Evolutionary conservation across 2,113 vertebrate genomes (phyloP).

Genomic region (Isurus oxyrinchus): DNA sequence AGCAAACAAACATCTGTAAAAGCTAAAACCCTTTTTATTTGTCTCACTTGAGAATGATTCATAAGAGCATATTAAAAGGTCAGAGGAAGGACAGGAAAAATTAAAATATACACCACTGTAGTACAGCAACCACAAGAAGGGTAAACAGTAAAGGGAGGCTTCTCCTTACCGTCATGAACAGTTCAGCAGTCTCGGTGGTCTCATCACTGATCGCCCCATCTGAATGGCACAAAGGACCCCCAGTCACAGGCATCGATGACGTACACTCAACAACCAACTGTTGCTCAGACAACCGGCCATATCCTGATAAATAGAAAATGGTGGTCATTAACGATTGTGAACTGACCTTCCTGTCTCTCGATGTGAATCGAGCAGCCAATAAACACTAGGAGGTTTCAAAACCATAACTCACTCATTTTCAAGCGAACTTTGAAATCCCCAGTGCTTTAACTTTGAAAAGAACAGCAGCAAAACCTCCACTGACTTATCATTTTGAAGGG

Average conservation of each 20-base stretch:
- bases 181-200: neutral
- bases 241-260: neutral
- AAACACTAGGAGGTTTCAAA: neutral
- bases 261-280: neutral
- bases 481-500: neutral
- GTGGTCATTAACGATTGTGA: neutral
- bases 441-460: neutral
- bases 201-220: neutral
- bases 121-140: neutral
- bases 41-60: neutral
- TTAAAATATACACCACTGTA: neutral
- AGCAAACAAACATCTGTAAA: neutral
- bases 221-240: neutral
- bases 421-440: neutral
- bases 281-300: neutral
- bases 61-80: neutral
- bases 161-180: neutral
- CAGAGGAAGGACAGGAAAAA: neutral
- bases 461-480: neutral
- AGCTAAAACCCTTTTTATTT: neutral
- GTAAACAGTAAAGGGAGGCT: neutral
- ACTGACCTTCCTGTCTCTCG: neutral
- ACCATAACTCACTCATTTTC: neutral
- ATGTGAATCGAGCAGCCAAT: neutral
- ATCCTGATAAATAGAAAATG: neutral